A percentile compares a stretch with the other conserved stretches of the same genome.
Evolutionary conservation across 2,797 vertebrate species (phyloP).

Genomic region (Podarcis lilfordi): DNA sequence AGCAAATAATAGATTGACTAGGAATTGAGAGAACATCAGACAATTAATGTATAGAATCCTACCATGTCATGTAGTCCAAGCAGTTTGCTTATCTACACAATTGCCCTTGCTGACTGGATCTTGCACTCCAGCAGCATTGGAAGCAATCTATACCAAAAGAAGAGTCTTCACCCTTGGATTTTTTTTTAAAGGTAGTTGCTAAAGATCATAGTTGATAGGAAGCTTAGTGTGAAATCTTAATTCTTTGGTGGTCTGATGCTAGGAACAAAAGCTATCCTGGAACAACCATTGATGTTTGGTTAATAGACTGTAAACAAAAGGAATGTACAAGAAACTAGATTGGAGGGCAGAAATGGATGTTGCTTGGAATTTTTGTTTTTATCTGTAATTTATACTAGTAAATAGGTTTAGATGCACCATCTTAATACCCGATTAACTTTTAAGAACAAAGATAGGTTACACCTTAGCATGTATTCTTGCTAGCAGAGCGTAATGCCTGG

Average conservation of each 20-base stretch:
- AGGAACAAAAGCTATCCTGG: neutral
- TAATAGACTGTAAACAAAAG: neutral
- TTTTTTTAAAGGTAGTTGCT: neutral
- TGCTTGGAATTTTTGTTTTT: neutral
- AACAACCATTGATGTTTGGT: neutral
- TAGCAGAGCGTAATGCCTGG: neutral
- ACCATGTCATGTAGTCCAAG: neutral
- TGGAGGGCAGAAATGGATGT: neutral
- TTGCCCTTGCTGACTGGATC: neutral
- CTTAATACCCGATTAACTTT: neutral
- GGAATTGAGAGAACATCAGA: neutral
- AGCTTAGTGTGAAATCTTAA: too few species aligned
- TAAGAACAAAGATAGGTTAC: neutral
- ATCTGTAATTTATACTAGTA: accelerated
- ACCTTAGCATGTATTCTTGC: neutral
- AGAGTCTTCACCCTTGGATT: neutral
- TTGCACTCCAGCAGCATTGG: neutral
- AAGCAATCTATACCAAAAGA: neutral
- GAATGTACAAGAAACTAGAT: neutral
- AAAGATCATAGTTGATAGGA: neutral
- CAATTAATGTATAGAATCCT: neutral
- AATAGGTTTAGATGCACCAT: neutral
- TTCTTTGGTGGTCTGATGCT: neutral
- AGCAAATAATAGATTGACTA: neutral
- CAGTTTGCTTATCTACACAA: neutral